phyloP scores from a whole-genome alignment of 2,888 invertebrate species.

The Drosophila greeni region DNA sequence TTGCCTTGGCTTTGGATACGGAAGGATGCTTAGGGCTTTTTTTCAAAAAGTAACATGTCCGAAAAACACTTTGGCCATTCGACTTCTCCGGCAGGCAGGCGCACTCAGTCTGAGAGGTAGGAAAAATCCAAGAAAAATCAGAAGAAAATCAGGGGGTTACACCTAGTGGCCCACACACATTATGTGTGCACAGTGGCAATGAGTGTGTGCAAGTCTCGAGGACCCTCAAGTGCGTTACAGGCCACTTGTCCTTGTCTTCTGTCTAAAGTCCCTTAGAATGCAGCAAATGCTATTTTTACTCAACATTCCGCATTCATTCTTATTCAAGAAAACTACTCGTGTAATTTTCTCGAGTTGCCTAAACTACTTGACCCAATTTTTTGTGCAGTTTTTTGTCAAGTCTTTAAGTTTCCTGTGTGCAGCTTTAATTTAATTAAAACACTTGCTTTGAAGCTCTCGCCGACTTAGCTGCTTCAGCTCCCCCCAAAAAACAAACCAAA shows the following conservation, averaged over 20 bases:
- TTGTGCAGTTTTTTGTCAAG: conserved; percentile 2
- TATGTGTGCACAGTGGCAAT: conserved; percentile 2
- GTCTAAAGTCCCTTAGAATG: conserved; percentile 16
- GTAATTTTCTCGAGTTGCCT: conserved; percentile 53
- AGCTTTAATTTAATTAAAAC: conserved; percentile 61
- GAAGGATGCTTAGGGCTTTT: conserved; percentile 25
- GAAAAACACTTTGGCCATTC: conserved; percentile 57
- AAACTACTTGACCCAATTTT: conserved; percentile 60
- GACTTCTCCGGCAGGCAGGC: conserved; percentile 16
- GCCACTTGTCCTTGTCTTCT: conserved; percentile 57
- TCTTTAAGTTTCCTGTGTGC: conserved; percentile 20
- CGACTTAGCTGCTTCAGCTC: conserved; percentile 12
- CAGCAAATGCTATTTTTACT: conserved; percentile 22
- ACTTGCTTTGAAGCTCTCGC: conserved; percentile 25
- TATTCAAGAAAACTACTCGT: conserved; percentile 50
- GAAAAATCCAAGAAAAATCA: conserved; percentile 1
- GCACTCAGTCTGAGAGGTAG: conserved; percentile 16
- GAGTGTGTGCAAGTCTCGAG: conserved; percentile 56
- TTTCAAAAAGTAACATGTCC: conserved; percentile 40
- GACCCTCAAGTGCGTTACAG: conserved; percentile 59
- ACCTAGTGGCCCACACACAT: conserved; percentile 5
- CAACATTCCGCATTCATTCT: conserved; percentile 27
- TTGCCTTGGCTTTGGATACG: conserved; percentile 17
- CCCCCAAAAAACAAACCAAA: conserved; percentile 27
- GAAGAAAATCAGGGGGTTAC: background rate